Evolutionary conservation across 2,888 invertebrate genomes (phyloP).

Genomic region (Lasioglossum villosulum): DNA sequence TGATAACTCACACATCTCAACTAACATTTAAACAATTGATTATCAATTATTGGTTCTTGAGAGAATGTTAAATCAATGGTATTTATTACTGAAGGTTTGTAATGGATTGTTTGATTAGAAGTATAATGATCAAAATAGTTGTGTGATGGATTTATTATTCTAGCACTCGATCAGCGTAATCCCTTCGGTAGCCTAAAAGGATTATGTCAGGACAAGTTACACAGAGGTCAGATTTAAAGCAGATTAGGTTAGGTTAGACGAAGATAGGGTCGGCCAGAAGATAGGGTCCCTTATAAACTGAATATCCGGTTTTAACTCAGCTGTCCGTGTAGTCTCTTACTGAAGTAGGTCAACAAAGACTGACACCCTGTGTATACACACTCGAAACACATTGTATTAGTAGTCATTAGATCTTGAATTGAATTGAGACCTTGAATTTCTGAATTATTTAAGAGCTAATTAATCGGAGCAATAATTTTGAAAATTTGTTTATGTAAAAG

Average conservation of each 20-base stretch:
- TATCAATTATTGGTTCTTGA: background rate
- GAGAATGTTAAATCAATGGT: background rate
- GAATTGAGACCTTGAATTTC: no score
- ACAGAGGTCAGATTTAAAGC: slow-evolving; percentile 2
- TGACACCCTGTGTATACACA: background rate
- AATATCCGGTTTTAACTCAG: slow-evolving; percentile 7
- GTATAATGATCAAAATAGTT: background rate
- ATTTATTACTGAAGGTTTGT: background rate
- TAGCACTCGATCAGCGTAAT: background rate
- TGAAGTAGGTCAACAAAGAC: slow-evolving; percentile 6
- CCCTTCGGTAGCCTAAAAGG: background rate
- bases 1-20: background rate
- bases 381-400: background rate
- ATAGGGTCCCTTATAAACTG: background rate
- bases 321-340: background rate
- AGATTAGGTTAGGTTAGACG: background rate
- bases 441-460: no score
- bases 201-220: slow-evolving; percentile 2
- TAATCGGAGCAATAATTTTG: no score
- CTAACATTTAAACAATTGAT: background rate
- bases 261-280: background rate
- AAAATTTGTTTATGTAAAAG: no score
- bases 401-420: no score
- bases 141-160: background rate
- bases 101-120: background rate